Base-by-base conservation (phyloP, 2,113 vertebrate species). In the Pteruthius melanotis region DNA sequence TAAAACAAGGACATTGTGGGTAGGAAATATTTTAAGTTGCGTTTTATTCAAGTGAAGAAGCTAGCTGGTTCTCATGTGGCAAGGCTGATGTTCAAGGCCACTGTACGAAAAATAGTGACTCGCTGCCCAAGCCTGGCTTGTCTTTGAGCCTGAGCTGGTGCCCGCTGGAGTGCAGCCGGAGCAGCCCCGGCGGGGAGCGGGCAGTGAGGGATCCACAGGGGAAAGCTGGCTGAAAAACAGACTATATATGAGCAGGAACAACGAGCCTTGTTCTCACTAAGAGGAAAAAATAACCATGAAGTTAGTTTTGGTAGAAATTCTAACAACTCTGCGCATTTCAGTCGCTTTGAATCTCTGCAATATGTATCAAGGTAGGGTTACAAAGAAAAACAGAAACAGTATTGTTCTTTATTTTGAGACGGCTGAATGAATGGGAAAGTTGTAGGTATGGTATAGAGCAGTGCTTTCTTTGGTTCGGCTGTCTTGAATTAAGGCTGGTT, bases 21-120 rank as follows among this genome's bases (percentile, higher is more conserved):
- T 13, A 21, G 74, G 42, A 75, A 65, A 59, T 33, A 31, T 54
- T 56, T 87, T 16, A 61, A 45, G 50, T 94, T 83, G 86, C 37
- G 17, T 53, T 95, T 96, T 27, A 70, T 83, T 87, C 68, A 39
- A 42, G 49, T 19, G 69, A 56, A 65, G 72, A 88, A 47, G 45
- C 70, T 54, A 37, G 50, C 89, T 37, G 71, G 15, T 69, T 88
- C 79, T 66, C 70, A 40, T 31, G 64, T 35, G 76, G 68, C 77
- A 68, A 77, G 80, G 92, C 92, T 90, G 94, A 89, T 83, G 93
- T 94, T 96, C 95, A 93, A 96, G 96, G 94, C 76, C 95, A 28
- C 80, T 60, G 72, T 18, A 65, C 15, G 47, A 44, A 44, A 64
- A 63, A 52, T 7, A 53, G 76, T 7, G 39, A 5, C 18, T 56